phyloP scores from a whole-genome alignment of 2,113 vertebrate genomes.

The Oncorhynchus clarkii region DNA sequence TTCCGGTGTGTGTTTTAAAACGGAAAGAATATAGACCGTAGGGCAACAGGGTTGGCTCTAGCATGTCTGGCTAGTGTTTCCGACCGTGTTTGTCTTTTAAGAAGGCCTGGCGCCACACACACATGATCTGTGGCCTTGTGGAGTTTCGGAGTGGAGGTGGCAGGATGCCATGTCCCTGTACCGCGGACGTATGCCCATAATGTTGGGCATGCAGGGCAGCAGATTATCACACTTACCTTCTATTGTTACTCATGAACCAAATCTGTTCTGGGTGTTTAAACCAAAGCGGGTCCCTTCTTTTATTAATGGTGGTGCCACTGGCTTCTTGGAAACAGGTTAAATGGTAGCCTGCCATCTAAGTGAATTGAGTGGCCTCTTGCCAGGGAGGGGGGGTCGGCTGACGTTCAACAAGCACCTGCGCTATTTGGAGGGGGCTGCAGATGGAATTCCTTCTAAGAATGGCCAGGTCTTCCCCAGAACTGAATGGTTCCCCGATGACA shows the following conservation, averaged over 20 bases:
- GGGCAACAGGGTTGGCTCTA: neutral
- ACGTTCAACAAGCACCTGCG: constrained; percentile 13
- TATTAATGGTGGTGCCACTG: constrained; percentile 8
- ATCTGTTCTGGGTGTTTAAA: constrained; percentile 26
- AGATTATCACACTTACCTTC: constrained; percentile 41
- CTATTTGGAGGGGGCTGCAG: neutral
- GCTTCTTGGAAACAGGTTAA: constrained; percentile 39
- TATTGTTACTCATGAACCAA: constrained; percentile 24
- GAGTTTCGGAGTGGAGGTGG: constrained; percentile 7
- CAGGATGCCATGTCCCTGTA: constrained; percentile 1
- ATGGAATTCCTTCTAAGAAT: constrained; percentile 38
- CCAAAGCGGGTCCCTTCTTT: constrained; percentile 5
- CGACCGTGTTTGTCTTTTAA: neutral
- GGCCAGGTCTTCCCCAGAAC: constrained; percentile 24
- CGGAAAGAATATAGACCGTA: neutral
- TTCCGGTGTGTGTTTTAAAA: too few relatives aligned
- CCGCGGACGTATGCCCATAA: constrained; percentile 8
- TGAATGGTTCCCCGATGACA: neutral
- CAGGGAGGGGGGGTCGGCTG: constrained; percentile 4
- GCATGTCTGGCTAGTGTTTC: neutral
- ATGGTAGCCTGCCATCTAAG: constrained; percentile 23
- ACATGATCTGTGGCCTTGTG: constrained; percentile 15
- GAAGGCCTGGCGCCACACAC: neutral
- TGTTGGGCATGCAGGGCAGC: constrained; percentile 17
- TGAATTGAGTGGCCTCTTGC: constrained; percentile 29